Base-by-base conservation (phyloP, 2,888 invertebrate genomes). In the Apamea epomidion region DNA sequence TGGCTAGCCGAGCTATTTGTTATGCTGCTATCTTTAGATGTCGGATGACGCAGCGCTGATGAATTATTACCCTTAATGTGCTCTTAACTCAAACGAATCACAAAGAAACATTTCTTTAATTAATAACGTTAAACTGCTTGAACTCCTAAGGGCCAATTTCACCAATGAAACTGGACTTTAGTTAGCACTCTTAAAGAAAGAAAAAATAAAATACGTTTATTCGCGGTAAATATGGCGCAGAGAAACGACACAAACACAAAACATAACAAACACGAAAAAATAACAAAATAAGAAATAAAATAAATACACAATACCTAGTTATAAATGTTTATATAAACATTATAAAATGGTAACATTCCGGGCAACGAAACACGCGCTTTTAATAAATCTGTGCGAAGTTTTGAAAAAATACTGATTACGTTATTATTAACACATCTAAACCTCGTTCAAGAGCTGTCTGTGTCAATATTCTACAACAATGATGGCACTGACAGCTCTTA, bases 11-110 rank as follows among this genome's bases (percentile, higher is more conserved):
- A 76, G 51, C 65, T 42, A 80, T 87, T 85, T 80, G 54, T 80
- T 77, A 86, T 42, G 25, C 6, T 62, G 68, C 45, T 84, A 72
- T 87, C 72, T 86, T 73, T 72, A 73, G 65, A 82, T 77, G 71
- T 71, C 68, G 25, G 54, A 78, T 78, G 74, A 86, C 42, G 32
- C 12, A 74, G 71, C 70, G 25, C 7, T 79, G 51, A 83, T 83
- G 60, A 81, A 81, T 87, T 76, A 75, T 64, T 69, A 74, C 54
- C 48, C 67, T 51, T 42, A 74, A 83, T 74, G 60, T 67, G 18
- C 54, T 71, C 21, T 62, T 29, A 54, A 21, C 1, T 6, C 14
- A n/a, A 76, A 29, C 48, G 21, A 51, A 29, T 78, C 37, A 14
- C 21, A 58, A 42, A 37, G 2, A 29, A 73, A 60, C 10, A 65